These are phyloP conservation scores for Watsonalla cultraria DNA, from an alignment of 2,888 invertebrate species.

Conservation along the genomic window DNA sequence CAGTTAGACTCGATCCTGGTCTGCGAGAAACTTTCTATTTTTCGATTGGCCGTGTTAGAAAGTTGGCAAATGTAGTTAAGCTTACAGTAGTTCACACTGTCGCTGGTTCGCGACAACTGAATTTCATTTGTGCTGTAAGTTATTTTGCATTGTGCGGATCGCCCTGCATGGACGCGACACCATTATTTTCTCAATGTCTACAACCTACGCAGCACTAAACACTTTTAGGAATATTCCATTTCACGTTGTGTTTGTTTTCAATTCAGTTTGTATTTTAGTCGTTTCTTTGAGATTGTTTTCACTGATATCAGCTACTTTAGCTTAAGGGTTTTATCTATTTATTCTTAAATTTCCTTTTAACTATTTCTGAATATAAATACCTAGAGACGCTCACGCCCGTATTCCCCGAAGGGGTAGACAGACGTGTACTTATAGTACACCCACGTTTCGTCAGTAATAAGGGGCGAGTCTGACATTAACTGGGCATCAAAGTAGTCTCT, in stretches of 20 bases:
- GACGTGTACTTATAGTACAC: too few relatives aligned
- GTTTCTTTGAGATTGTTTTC: too few relatives aligned
- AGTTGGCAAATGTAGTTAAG: constrained; percentile 68
- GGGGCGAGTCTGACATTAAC: too few relatives aligned
- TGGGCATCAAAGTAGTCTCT: too few relatives aligned
- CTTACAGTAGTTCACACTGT: constrained; percentile 51
- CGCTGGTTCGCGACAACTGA: constrained; percentile 46
- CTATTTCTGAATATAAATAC: too few relatives aligned
- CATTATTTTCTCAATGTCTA: constrained; percentile 9
- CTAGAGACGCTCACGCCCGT: too few relatives aligned
- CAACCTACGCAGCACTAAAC: background rate
- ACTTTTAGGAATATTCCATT: background rate
- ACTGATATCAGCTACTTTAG: too few relatives aligned
- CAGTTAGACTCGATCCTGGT: constrained; percentile 60
- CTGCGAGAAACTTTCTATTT: constrained; percentile 65
- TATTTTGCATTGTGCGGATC: constrained; percentile 53
- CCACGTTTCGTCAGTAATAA: too few relatives aligned
- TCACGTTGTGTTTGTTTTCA: background rate
- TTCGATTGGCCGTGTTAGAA: constrained; percentile 73
- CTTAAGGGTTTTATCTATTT: too few relatives aligned
- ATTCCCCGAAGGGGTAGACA: too few relatives aligned
- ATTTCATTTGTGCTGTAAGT: constrained; percentile 45
- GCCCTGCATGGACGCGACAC: constrained; percentile 12
- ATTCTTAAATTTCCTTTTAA: too few relatives aligned
- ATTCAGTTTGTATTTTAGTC: too few relatives aligned